phyloP scores from a whole-genome alignment of 2,888 invertebrate species.

The Gisinianus flammeolus region DNA sequence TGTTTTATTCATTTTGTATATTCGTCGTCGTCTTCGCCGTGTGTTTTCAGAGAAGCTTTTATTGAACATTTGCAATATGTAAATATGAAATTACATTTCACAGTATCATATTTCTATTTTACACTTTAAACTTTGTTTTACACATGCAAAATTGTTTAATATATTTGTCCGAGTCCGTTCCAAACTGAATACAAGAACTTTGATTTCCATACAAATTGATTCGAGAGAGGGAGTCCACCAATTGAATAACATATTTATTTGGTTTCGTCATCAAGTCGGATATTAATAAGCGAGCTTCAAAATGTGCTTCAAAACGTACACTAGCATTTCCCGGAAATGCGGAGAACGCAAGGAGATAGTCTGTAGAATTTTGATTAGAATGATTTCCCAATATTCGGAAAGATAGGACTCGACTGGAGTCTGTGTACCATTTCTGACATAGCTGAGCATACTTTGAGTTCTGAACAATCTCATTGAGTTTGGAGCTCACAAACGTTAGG shows the following conservation, averaged over 20 bases:
- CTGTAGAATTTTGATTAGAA: not conserved
- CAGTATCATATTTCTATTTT: too few species aligned
- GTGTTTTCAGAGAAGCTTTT: too few species aligned
- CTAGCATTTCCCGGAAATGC: constrained; percentile 11
- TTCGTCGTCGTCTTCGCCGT: too few species aligned
- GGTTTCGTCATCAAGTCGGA: not conserved
- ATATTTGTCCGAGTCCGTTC: constrained; percentile 31
- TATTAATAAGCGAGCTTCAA: constrained; percentile 24
- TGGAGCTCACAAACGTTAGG: not conserved
- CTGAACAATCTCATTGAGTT: constrained; percentile 26
- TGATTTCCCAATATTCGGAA: not conserved
- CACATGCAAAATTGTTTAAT: constrained; percentile 40
- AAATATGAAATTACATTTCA: too few species aligned
- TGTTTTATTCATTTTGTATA: too few species aligned
- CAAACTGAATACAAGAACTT: constrained; percentile 24
- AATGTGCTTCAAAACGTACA: constrained; percentile 10
- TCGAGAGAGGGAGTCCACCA: constrained; percentile 9
- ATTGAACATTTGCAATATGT: too few species aligned
- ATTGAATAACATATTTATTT: not conserved
- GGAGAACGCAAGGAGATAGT: constrained; percentile 21
- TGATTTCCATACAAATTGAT: constrained; percentile 36
- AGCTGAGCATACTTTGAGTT: not conserved
- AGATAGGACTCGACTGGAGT: not conserved
- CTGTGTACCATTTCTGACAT: constrained; percentile 19
- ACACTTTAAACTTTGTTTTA: too few species aligned